A percentile compares a stretch with the other conserved stretches of the same genome.
These are phyloP conservation scores for Pampusana beccarii DNA, from an alignment of 2,113 vertebrate genomes.

Conservation along the genomic window DNA sequence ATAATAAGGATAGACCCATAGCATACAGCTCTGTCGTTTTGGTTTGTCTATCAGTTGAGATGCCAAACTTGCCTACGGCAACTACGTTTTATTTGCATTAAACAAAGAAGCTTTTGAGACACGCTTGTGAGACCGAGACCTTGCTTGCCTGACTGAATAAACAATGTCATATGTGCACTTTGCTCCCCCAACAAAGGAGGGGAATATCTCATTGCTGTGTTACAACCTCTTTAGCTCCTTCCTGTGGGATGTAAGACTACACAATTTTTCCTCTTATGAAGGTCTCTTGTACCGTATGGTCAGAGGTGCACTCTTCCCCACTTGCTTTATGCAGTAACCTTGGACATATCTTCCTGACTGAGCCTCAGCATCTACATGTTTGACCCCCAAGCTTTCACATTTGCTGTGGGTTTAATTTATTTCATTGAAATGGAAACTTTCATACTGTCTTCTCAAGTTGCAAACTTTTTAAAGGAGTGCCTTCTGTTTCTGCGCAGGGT, in stretches of 20 bases:
- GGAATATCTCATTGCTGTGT: neutral
- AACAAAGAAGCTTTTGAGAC: slow-evolving; percentile 1
- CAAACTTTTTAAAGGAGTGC: neutral
- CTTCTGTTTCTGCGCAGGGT: neutral
- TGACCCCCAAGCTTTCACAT: neutral
- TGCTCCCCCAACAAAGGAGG: neutral
- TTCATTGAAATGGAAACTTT: neutral
- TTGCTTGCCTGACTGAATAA: neutral
- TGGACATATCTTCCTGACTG: neutral
- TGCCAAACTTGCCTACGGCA: neutral
- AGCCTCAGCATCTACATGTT: neutral
- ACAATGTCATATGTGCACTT: neutral
- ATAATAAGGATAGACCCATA: neutral
- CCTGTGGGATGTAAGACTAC: neutral
- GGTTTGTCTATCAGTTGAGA: neutral
- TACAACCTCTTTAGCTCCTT: neutral
- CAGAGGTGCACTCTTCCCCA: neutral
- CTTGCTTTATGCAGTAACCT: neutral
- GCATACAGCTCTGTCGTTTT: neutral
- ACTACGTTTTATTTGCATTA: neutral
- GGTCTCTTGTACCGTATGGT: neutral
- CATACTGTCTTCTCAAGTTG: neutral
- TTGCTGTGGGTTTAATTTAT: neutral
- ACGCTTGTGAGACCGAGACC: neutral
- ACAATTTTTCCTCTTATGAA: neutral